These are phyloP conservation scores for rat (Rattus norvegicus) DNA, from an alignment of 2,113 vertebrate species.

Conservation along the genomic window GRCr8 NC_086039.1:137814001-137814500, in stretches of 20 bases:
- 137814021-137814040: not conserved
- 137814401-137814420: not conserved
- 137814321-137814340: constrained; percentile 48
- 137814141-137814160: not conserved
- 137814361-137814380: not conserved
- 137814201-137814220: constrained; percentile 35
- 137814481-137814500: constrained; percentile 27
- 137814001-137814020: not conserved
- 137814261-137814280: not conserved
- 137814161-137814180: not conserved
- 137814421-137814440: not conserved
- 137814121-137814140: not conserved
- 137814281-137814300: constrained; percentile 18
- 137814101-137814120: not conserved
- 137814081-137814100: not conserved
- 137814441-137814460: constrained; percentile 24
- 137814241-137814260: not conserved
- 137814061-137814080: not conserved
- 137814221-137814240: not conserved
- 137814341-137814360: constrained; percentile 37
- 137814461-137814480: not conserved
- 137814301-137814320: constrained; percentile 3
- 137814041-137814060: not conserved
- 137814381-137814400: constrained; percentile 21
- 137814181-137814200: not conserved